A percentile compares a stretch with the other conserved stretches of the same genome.
These are phyloP conservation scores for Tenebrosternarchus preto DNA, from an alignment of 2,113 vertebrate species.

Conservation along the genomic window DNA sequence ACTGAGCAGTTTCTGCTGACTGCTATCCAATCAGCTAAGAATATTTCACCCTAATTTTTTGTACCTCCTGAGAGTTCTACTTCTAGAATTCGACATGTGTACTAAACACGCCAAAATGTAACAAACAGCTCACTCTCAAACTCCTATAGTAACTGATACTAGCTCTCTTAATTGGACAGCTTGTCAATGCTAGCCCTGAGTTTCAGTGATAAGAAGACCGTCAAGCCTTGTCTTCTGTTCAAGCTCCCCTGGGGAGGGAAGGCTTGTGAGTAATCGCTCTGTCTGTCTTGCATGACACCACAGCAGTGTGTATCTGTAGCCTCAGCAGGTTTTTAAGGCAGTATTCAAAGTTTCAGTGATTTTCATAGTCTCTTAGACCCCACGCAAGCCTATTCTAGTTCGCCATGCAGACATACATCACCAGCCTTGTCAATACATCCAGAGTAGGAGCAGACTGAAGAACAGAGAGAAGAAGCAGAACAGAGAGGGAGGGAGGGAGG, in stretches of 20 bases:
- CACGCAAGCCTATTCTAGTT: conserved; percentile 41
- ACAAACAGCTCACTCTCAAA: not conserved
- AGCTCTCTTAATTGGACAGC: conserved; percentile 31
- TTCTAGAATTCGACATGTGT: conserved; percentile 8
- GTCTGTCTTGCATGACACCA: not conserved
- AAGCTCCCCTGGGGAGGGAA: conserved; percentile 8
- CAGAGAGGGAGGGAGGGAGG: not conserved
- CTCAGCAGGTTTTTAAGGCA: conserved; percentile 40
- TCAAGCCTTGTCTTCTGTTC: conserved; percentile 19
- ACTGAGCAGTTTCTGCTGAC: not conserved
- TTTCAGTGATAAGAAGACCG: not conserved
- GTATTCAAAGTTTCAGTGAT: conserved; percentile 31
- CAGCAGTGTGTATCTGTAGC: conserved; percentile 22
- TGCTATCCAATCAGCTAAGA: not conserved
- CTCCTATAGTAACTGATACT: not conserved
- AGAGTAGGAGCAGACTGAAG: not conserved
- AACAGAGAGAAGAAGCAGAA: not conserved
- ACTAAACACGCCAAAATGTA: not conserved
- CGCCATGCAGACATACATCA: conserved; percentile 46
- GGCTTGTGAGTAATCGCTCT: conserved; percentile 26
- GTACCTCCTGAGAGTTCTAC: not conserved
- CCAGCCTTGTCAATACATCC: conserved; percentile 41
- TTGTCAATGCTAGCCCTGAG: conserved; percentile 14
- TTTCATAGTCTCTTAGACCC: conserved; percentile 43
- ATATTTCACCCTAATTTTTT: not conserved